Evolutionary conservation across 2,797 vertebrate genomes (phyloP).

Genomic region (Strix occidentalis): DNA sequence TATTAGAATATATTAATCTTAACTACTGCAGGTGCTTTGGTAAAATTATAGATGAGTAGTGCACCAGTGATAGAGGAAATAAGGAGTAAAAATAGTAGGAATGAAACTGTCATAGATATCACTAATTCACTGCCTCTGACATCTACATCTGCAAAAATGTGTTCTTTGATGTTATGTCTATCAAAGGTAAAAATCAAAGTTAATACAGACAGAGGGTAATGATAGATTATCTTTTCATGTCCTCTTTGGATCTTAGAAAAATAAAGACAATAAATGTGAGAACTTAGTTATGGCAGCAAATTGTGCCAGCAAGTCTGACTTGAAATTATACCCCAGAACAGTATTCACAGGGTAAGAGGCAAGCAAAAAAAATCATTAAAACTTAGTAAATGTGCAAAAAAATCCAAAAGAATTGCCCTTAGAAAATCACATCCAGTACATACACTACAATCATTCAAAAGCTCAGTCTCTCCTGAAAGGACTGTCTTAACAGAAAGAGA

Average conservation of each 20-base stretch:
- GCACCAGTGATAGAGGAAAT: not conserved
- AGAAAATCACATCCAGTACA: not conserved
- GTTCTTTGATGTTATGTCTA: not conserved
- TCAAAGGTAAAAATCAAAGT: slow-evolving; percentile 7
- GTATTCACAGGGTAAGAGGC: not conserved
- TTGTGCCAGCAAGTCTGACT: not conserved
- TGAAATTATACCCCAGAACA: not conserved
- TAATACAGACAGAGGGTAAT: not conserved
- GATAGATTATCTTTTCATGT: not conserved
- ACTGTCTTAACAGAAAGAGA: slow-evolving; percentile 20
- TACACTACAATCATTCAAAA: not conserved
- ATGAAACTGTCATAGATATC: not conserved
- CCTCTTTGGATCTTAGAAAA: not conserved
- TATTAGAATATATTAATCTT: not conserved
- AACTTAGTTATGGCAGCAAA: not conserved
- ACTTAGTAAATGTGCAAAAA: not conserved
- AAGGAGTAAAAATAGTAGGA: not conserved
- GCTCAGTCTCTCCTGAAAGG: not conserved
- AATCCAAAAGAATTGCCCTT: not conserved
- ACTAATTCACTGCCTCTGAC: not conserved
- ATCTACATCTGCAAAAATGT: not conserved
- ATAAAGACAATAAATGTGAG: not conserved
- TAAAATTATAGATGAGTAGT: not conserved
- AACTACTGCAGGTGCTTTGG: not conserved
- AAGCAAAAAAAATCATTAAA: not conserved